phyloP scores from a whole-genome alignment of 2,888 invertebrate species.

The Drosophila picticornis region DNA sequence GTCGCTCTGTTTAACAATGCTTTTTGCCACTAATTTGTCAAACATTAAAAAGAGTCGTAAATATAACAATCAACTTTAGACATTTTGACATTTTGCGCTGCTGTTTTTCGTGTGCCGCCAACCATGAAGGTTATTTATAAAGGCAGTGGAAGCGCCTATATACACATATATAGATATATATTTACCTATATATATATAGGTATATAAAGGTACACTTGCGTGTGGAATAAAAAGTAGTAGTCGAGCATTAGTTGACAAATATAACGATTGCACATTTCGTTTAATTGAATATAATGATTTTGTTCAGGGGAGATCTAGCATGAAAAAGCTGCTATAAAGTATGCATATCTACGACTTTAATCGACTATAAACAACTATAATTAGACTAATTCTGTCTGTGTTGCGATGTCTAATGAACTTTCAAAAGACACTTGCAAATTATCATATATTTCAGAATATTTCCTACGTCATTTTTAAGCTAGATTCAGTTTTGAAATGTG shows the following conservation, averaged over 20 bases:
- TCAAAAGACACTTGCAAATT: neutral
- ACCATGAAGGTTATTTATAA: slow-evolving; percentile 68
- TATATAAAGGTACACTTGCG: slow-evolving; percentile 1
- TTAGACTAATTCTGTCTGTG: neutral
- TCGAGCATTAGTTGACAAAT: slow-evolving; percentile 28
- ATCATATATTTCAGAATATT: neutral
- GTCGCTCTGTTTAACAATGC: slow-evolving; percentile 52
- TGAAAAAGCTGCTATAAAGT: slow-evolving; percentile 4
- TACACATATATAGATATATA: slow-evolving; percentile 23
- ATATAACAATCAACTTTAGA: slow-evolving; percentile 78
- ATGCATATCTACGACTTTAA: neutral
- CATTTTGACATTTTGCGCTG: slow-evolving; percentile 71
- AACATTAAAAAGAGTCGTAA: slow-evolving; percentile 77
- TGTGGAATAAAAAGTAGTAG: slow-evolving; percentile 25
- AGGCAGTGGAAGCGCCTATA: slow-evolving; percentile 9
- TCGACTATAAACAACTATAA: neutral
- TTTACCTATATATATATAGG: neutral
- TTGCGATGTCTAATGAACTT: neutral
- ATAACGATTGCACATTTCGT: neutral
- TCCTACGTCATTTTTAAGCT: neutral
- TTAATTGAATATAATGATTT: neutral
- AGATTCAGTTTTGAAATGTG: neutral
- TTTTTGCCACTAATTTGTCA: slow-evolving; percentile 74
- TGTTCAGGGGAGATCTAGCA: neutral
- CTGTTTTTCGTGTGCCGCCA: slow-evolving; percentile 54